These are phyloP conservation scores for Nipponacmea schrenckii DNA, from an alignment of 2,888 invertebrate genomes.

Conservation along the genomic window DNA sequence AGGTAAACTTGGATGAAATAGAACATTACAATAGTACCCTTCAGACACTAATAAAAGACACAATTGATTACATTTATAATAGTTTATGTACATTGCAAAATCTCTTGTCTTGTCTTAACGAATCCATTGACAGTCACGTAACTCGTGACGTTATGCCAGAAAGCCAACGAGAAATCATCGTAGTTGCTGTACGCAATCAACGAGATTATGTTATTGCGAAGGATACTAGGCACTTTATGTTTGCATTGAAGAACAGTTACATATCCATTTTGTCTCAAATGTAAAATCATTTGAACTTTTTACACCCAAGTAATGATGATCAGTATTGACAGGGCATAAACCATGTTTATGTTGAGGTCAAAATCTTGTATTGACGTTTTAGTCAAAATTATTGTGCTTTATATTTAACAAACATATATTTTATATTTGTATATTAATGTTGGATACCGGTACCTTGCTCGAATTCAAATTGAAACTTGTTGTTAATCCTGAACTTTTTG, in stretches of 20 bases:
- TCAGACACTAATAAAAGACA: not conserved
- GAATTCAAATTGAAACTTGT: no score
- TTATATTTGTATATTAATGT: no score
- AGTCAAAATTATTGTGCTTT: not conserved
- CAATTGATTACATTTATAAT: not conserved
- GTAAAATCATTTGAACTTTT: no score
- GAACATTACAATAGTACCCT: constrained; percentile 2
- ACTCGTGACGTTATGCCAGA: constrained; percentile 11
- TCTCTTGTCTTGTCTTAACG: not conserved
- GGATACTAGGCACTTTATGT: not conserved
- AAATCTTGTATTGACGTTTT: constrained; percentile 3
- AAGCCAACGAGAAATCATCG: not conserved
- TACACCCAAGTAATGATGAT: no score
- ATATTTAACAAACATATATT: no score
- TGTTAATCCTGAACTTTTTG: no score
- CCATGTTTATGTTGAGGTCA: not conserved
- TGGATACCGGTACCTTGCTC: no score
- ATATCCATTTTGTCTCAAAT: not conserved
- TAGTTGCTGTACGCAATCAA: not conserved
- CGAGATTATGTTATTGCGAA: constrained; percentile 11
- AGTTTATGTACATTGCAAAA: not conserved
- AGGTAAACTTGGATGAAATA: not conserved
- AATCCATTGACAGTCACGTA: constrained; percentile 6
- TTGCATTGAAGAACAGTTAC: not conserved
- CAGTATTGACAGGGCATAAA: not conserved